Base-by-base conservation (phyloP, 1,140 invertebrate species). In the Ephestia elutella region DNA sequence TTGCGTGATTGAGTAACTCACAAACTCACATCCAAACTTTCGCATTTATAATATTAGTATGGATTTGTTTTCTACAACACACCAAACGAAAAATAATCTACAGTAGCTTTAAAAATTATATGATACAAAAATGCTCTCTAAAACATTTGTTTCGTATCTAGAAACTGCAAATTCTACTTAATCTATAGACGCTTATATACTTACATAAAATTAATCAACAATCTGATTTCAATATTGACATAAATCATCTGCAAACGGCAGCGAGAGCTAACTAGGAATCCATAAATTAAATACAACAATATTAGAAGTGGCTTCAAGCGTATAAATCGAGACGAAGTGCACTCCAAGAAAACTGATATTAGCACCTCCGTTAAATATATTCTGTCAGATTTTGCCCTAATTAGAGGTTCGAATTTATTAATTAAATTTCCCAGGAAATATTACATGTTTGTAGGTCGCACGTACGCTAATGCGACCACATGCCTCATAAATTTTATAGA, bases 241-340 rank as follows among this genome's bases (percentile, higher is more conserved):
- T 25, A 2, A 2, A 25, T 25, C 21, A 25, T 25, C 21, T 25
- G 21, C 32, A 35, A 35, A 35, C 13, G 32, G 9, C 13, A 9
- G 13, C 32, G 32, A 35, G 32, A 13, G 8, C 32, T 35, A 11
- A 35, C 32, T 13, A 13, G 32, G 21, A 25, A 25, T 54, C n/a
- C 53, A 54, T 44, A 56, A 44, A 44, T 21, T 44, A n/a, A 15
- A 20, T n/a, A 21, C 17, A 44, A 63, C 49, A 61, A 62, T 65
- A 66, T 53, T 65, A 35, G 59, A 59, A 59, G 55, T 60, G 49
- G 66, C 67, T 66, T 72, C 67, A 72, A 70, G 11, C 13, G 44
- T 54, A 65, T 68, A 75, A 70, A 75, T 75, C 60, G 62, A 35
- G 51, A 19, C 20, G 56, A 58, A 65, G 55, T 58, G 55, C 62